A percentile compares a stretch with the other conserved stretches of the same genome.
Evolutionary conservation across 2,888 invertebrate species (phyloP).

Genomic region (Pachydiplax longipennis): DNA sequence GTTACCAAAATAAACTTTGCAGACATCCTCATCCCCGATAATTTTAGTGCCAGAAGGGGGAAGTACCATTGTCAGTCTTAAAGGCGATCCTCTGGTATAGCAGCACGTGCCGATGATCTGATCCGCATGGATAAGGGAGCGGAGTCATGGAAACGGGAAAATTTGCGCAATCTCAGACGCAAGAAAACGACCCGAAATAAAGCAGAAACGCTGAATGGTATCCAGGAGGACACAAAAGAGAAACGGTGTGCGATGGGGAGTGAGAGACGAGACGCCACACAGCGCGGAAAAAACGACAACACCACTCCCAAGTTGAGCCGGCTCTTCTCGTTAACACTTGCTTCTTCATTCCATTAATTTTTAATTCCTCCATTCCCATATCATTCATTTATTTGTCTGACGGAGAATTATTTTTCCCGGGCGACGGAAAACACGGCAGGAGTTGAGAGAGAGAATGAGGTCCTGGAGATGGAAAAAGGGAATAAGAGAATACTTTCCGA

Average conservation of each 20-base stretch:
- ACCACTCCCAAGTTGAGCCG: neutral
- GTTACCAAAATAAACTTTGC: too few relatives aligned
- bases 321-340: constrained; percentile 3
- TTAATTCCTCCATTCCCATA: neutral
- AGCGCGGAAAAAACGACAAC: too few relatives aligned
- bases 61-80: too few relatives aligned
- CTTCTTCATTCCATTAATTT: constrained; percentile 15
- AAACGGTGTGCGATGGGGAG: neutral
- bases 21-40: too few relatives aligned
- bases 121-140: too few relatives aligned
- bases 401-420: neutral
- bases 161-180: neutral
- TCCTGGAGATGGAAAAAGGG: neutral
- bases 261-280: neutral
- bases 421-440: neutral
- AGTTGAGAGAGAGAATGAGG: neutral
- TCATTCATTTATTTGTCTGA: neutral
- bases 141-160: too few relatives aligned
- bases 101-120: too few relatives aligned
- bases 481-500: neutral
- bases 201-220: neutral
- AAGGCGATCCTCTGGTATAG: too few relatives aligned
- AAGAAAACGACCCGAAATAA: too few relatives aligned
- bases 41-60: too few relatives aligned
- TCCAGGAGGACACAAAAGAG: neutral